These are phyloP conservation scores for Pitta sordida DNA, from an alignment of 2,113 vertebrate species.

Conservation along the genomic window DNA sequence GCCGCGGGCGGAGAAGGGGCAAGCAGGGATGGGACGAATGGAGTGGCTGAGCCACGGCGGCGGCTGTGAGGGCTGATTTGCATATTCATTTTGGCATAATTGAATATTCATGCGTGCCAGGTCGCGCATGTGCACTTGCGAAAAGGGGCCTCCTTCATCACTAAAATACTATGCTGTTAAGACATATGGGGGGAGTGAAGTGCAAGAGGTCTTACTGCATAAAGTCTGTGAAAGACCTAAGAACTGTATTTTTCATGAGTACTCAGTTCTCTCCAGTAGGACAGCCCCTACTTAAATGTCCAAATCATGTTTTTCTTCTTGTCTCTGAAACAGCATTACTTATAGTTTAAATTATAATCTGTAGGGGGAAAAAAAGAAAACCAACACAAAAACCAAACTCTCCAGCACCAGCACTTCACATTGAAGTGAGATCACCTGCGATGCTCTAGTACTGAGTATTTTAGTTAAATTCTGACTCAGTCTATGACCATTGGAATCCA, in stretches of 20 bases:
- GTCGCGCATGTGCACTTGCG: no score
- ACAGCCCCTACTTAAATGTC: background rate
- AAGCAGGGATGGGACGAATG: no score
- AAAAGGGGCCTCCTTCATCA: no score
- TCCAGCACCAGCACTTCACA: background rate
- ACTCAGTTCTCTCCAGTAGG: background rate
- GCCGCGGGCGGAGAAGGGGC: no score
- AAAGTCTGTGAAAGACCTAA: background rate
- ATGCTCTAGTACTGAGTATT: background rate
- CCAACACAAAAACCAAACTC: accelerated
- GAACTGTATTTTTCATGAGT: background rate
- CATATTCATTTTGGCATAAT: no score
- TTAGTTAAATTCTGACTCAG: background rate
- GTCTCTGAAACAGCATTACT: background rate
- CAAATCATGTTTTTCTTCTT: background rate
- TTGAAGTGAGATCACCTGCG: accelerated
- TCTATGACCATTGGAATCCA: background rate
- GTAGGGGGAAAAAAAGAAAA: accelerated
- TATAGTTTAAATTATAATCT: background rate
- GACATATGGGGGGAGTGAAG: no score
- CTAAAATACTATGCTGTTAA: no score
- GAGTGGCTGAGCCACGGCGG: no score
- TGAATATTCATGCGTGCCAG: no score
- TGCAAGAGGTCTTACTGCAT: no score
- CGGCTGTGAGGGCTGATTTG: no score